These are phyloP conservation scores for Akabosia matsudoensis DNA, from an alignment of 1,140 invertebrate genomes.

Conservation along the genomic window DNA sequence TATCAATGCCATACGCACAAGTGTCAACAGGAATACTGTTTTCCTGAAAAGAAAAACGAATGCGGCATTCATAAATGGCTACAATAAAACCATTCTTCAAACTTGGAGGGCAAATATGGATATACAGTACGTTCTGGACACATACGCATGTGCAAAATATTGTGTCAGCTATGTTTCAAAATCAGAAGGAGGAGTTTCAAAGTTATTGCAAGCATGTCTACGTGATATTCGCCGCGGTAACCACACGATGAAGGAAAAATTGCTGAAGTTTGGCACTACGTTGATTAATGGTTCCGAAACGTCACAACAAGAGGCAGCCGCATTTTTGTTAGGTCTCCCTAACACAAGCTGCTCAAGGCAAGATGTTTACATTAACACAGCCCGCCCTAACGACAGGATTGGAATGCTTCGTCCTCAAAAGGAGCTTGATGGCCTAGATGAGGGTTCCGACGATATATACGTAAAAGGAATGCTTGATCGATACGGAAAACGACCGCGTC, in stretches of 20 bases:
- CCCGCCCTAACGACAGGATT: slow-evolving; percentile 24
- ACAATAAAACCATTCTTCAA: slow-evolving; percentile 45
- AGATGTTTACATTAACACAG: slow-evolving; percentile 35
- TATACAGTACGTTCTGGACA: slow-evolving; percentile 48
- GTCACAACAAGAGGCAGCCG: slow-evolving; percentile 48
- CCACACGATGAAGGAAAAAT: slow-evolving; percentile 38
- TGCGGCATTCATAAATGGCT: slow-evolving; percentile 47
- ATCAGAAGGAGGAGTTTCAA: slow-evolving; percentile 37
- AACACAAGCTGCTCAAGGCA: slow-evolving; percentile 38
- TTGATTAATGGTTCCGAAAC: slow-evolving; percentile 48
- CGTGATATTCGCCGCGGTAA: too few relatives aligned
- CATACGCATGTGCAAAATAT: slow-evolving; percentile 47
- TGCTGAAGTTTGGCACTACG: slow-evolving; percentile 45
- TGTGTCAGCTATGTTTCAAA: slow-evolving; percentile 44
- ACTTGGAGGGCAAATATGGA: slow-evolving; percentile 49
- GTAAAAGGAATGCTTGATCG: slow-evolving; percentile 17
- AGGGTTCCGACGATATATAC: slow-evolving; percentile 23
- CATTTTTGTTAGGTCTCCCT: slow-evolving; percentile 42
- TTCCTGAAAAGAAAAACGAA: slow-evolving; percentile 40
- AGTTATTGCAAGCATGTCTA: slow-evolving; percentile 41
- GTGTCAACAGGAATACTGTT: slow-evolving; percentile 24
- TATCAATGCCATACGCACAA: neutral
- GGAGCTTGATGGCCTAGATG: slow-evolving; percentile 23
- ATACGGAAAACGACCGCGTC: slow-evolving; percentile 24
- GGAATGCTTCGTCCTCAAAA: slow-evolving; percentile 26